These are phyloP conservation scores for Drosophila bocki DNA, from an alignment of 1,140 invertebrate genomes.

Conservation along the genomic window DNA sequence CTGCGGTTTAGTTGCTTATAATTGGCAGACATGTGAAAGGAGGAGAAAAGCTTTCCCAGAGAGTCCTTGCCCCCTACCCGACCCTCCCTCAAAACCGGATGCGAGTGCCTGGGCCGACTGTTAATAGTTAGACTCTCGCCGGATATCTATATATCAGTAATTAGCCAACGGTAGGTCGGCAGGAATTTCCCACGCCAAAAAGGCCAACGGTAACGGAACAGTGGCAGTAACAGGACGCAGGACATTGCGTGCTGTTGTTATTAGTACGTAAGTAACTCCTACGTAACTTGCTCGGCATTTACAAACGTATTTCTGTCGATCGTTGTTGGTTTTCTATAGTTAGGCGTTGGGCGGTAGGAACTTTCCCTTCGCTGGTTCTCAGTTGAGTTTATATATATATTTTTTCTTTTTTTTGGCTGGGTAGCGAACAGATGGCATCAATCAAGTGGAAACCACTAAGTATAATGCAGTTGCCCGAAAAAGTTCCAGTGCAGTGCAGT, in stretches of 20 bases:
- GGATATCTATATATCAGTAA: conserved; percentile 58
- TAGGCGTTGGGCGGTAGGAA: conserved; percentile 17
- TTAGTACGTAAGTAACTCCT: conserved; percentile 39
- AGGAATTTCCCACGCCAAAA: conserved; percentile 62
- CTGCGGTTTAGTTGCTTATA: conserved; percentile 82
- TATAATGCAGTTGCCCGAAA: conserved; percentile 61
- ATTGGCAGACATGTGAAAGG: conserved; percentile 78
- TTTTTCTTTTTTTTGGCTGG: conserved; percentile 3
- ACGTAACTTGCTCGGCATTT: conserved; percentile 47
- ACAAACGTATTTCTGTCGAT: conserved; percentile 49
- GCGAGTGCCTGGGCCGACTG: conserved; percentile 46
- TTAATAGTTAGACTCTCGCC: conserved; percentile 50
- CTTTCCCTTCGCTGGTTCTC: conserved; percentile 14
- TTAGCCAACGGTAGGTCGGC: conserved; percentile 59
- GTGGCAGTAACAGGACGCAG: conserved; percentile 3
- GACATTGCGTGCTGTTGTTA: conserved; percentile 60
- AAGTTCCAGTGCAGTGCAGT: conserved; percentile 50
- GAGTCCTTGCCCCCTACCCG: conserved; percentile 32
- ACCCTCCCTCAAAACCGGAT: conserved; percentile 41
- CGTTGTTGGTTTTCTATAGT: conserved; percentile 20
- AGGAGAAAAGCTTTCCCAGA: conserved; percentile 53
- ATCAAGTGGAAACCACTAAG: conserved; percentile 81
- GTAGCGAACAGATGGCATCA: conserved; percentile 73
- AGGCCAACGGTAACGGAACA: conserved; percentile 2
- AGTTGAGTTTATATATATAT: not conserved